phyloP scores from a whole-genome alignment of 2,113 vertebrate species.

The Monarcha castaneiventris region DNA sequence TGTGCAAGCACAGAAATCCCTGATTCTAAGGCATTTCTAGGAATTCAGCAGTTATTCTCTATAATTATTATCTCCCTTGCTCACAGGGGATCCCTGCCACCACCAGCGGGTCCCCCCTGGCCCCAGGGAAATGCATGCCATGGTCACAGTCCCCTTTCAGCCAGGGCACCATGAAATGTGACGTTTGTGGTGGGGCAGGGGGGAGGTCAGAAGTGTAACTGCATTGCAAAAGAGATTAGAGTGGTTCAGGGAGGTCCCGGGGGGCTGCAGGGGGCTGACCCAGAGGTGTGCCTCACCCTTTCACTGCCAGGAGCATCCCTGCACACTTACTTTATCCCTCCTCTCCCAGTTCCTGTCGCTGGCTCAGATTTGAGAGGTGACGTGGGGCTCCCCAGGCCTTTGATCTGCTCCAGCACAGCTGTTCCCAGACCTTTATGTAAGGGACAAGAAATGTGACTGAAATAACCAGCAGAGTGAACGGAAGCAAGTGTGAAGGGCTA shows the following conservation, averaged over 20 bases:
- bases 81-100: background rate
- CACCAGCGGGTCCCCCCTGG: fast-evolving
- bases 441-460: constrained; percentile 15
- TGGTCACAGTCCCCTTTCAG: background rate
- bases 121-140: fast-evolving
- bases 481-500: constrained; percentile 1
- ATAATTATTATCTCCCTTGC: background rate
- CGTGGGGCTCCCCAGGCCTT: background rate
- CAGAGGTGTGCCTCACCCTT: background rate
- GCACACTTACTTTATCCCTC: background rate
- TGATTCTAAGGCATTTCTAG: background rate
- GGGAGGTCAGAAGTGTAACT: background rate
- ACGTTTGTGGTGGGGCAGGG: background rate
- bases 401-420: constrained; percentile 35
- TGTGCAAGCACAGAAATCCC: background rate
- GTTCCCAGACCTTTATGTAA: constrained; percentile 26
- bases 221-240: constrained; percentile 57
- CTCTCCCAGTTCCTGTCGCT: background rate
- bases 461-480: background rate
- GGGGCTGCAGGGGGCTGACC: background rate
- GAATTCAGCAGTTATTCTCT: background rate
- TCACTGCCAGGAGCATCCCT: constrained; percentile 4
- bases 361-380: background rate
- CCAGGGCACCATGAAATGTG: background rate
- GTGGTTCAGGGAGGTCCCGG: background rate